These are phyloP conservation scores for Invenusta paracnida DNA, from an alignment of 2,888 invertebrate genomes.

Conservation along the genomic window DNA sequence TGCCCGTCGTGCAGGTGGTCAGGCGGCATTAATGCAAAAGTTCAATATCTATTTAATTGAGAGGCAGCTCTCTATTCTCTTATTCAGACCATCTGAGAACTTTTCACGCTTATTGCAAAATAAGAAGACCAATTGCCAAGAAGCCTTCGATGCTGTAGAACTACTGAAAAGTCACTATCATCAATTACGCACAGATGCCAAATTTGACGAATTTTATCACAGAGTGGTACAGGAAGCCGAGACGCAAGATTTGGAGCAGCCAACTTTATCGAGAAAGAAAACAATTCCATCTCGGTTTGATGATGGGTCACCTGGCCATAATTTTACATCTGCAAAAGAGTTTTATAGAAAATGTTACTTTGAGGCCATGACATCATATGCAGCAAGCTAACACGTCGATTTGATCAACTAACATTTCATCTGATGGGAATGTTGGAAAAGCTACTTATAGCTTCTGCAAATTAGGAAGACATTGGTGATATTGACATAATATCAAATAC, in stretches of 20 bases:
- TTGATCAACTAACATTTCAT: neutral
- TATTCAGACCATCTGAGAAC: neutral
- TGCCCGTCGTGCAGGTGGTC: neutral
- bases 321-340: neutral
- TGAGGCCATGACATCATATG: too few relatives aligned
- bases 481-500: neutral
- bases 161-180: neutral
- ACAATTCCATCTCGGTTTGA: neutral
- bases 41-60: neutral
- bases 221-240: neutral
- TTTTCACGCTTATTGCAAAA: neutral
- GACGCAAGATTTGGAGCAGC: neutral
- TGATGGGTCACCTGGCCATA: too few relatives aligned
- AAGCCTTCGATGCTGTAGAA: neutral
- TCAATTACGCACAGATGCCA: neutral
- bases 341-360: neutral
- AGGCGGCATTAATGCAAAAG: neutral
- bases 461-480: neutral
- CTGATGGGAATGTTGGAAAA: neutral
- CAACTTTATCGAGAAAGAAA: neutral
- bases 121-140: neutral
- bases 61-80: neutral
- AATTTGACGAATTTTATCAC: neutral
- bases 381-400: neutral
- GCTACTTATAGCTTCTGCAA: neutral